Base-by-base conservation (phyloP, 35 echinoderm and acorn worm species). In the Strongylocentrotus purpuratus region DNA sequence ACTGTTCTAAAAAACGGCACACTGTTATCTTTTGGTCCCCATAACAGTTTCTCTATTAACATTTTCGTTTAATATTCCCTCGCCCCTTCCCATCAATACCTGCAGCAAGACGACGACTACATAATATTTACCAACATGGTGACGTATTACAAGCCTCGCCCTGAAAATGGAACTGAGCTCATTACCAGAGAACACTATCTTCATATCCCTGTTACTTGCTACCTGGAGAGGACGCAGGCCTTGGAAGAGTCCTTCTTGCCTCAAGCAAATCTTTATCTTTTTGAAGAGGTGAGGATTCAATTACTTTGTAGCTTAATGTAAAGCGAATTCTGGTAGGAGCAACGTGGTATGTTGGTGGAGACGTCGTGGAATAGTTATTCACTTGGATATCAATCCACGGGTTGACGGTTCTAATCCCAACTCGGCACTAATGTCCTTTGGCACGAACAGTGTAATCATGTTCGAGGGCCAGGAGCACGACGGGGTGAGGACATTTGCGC, bases 171-270 rank as follows among this genome's bases (percentile, higher is more conserved):
- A 15, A 88, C 87, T 31, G 33, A 86, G 85, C 25, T 88, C 32
- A 88, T 88, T 35, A 88, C 87, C 32, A 17, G 87, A 41, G 87
- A 88, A 88, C 87, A 88, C 45, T 41, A 41, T 88, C 45, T 88
- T 2, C 87, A 88, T 15, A 88, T 88, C 87, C 32, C 32, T 46
- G 87, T 88, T 4, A 88, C 87, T 33, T 88, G 87, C 33, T 15
- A 46, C 9, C 14, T 88, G 31, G 33, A 88, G 87, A 33, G 87
- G 4, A 28, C 15, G 33, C 32, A 88, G 87, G 1, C 20, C 10
- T 35, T 88, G 31, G 45, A 31, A 11, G 87, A 88, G 28, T 41
- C 45, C 31, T 88, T 88, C 87, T 6, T 14, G 2, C 87, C 87
- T 0, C 8, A 15, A 10, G 33, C 12, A 5, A 31, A 31, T 8